Conservation (phyloP, 2,888 invertebrate genomes). For the Caenorhabditis afra region DNA sequence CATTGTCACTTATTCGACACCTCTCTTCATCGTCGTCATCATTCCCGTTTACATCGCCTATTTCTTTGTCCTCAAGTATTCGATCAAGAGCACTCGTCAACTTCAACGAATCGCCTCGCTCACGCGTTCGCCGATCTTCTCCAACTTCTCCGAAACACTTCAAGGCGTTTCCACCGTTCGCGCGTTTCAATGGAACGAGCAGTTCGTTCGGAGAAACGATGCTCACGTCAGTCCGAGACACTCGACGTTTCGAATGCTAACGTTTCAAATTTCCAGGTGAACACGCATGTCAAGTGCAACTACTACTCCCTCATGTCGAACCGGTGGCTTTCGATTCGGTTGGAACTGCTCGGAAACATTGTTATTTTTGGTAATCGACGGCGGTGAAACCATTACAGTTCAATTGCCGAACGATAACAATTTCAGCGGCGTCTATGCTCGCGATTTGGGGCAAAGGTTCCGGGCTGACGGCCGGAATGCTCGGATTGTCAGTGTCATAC, state of each 20-base stretch:
- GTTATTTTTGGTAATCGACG: conserved; percentile 62
- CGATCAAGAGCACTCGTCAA: conserved; percentile 95
- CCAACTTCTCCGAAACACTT: conserved; percentile 79
- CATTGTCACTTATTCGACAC: conserved; percentile 77
- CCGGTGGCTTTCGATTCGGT: conserved; percentile 64
- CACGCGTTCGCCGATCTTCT: conserved; percentile 79
- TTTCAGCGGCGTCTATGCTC: no score
- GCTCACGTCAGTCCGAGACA: conserved; percentile 29
- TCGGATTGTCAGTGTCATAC: conserved; percentile 83
- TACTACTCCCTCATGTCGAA: conserved; percentile 64
- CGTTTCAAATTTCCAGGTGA: conserved; percentile 50
- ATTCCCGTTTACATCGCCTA: conserved; percentile 78
- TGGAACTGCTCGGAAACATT: conserved; percentile 69
- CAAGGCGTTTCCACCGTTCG: conserved; percentile 79
- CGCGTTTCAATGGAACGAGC: conserved; percentile 74
- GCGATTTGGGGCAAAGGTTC: conserved; percentile 65
- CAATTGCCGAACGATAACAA: no score
- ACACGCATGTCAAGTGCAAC: conserved; percentile 59
- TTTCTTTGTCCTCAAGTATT: conserved; percentile 86
- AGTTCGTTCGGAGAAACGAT: conserved; percentile 67
- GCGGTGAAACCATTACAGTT: no score
- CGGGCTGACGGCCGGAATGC: conserved; percentile 81
- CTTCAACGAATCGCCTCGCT: conserved; percentile 79
- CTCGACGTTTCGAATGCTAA: no score
- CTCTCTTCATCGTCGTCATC: conserved; percentile 75